Base-by-base conservation (phyloP, 2,113 vertebrate genomes). In the Myotis brandtii region DNA sequence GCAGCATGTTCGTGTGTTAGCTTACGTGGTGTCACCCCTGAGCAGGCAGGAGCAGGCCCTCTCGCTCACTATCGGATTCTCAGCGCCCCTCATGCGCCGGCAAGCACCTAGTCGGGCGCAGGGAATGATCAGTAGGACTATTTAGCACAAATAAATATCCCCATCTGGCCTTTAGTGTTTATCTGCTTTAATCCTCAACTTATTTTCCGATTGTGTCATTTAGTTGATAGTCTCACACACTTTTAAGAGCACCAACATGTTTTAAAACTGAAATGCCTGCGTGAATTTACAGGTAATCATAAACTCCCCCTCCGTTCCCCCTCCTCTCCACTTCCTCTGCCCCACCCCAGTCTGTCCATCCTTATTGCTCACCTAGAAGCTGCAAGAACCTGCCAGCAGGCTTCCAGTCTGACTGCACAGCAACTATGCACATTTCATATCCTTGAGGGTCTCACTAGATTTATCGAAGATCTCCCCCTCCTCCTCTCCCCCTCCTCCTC, bases 211-310 rank as follows among this genome's bases (percentile, higher is more conserved):
- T 34, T 7, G 43, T 75, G 50, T 82, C 64, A 80, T 80, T 96
- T 90, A 34, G 12, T 52, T 75, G 77, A 93, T 75, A 27, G 67
- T 89, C 94, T 73, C 64, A 48, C 16, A 64, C 37, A 54, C n/a
- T 69, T 95, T 77, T 75, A 76, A 86, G 66, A 69, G 17, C 62
- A 82, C 75, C 37, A 43, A 69, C 64, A 1, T 87, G 73, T 88
- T 96, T 96, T 95, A 89, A 95, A 96, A 76, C 75, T 89, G 85
- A 95, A 91, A 94, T 54, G 37, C 40, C 54, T 8, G n/a, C 75
- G 9, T 93, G 93, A 82, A 72, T 96, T 91, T 86, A 83, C 73
- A 85, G 79, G 59, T 80, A 34, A 89, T 83, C 89, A 94, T 96
- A 46, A 46, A 9, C 2, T 46, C 46, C 43, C 43, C 43, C 6